These are phyloP conservation scores for Gallinago paraguaiae DNA, from an alignment of 2,113 vertebrate genomes.

Conservation along the genomic window DNA sequence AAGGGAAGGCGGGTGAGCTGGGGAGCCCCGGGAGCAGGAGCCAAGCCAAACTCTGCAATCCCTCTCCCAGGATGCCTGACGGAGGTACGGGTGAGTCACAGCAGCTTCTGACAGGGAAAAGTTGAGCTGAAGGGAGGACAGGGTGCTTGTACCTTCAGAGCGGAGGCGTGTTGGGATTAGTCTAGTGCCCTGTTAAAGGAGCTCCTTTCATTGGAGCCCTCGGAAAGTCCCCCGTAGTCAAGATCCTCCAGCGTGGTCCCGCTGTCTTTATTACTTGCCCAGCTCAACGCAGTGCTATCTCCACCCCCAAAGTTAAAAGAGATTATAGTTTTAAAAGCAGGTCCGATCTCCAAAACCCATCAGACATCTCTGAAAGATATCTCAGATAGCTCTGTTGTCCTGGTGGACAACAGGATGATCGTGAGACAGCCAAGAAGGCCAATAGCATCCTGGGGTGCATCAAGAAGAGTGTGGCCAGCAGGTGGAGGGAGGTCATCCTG, in stretches of 20 bases:
- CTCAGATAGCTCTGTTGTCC: too few relatives aligned
- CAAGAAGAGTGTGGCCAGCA: too few relatives aligned
- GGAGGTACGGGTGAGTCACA: neutral
- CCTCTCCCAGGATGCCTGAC: neutral
- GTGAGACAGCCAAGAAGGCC: too few relatives aligned
- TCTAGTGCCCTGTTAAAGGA: neutral
- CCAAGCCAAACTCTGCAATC: neutral
- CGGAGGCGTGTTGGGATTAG: conserved; percentile 10
- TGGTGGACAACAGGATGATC: too few relatives aligned
- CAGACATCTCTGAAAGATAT: neutral
- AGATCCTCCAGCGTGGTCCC: neutral
- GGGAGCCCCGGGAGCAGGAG: neutral
- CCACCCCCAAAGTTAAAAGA: neutral
- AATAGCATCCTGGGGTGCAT: too few relatives aligned
- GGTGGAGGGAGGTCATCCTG: too few relatives aligned
- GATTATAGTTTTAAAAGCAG: neutral
- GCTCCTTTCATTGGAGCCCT: neutral
- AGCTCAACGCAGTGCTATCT: neutral
- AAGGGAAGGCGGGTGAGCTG: rapidly evolving
- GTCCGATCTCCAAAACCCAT: neutral
- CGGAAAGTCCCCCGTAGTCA: neutral
- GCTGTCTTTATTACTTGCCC: neutral
- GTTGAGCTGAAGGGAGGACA: neutral
- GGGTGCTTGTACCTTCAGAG: neutral
- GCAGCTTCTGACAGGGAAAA: neutral